Evolutionary conservation across 2,113 vertebrate genomes (phyloP), one percentile per base, ranked within the genome.

Genomic region (Proteles cristata): DNA sequence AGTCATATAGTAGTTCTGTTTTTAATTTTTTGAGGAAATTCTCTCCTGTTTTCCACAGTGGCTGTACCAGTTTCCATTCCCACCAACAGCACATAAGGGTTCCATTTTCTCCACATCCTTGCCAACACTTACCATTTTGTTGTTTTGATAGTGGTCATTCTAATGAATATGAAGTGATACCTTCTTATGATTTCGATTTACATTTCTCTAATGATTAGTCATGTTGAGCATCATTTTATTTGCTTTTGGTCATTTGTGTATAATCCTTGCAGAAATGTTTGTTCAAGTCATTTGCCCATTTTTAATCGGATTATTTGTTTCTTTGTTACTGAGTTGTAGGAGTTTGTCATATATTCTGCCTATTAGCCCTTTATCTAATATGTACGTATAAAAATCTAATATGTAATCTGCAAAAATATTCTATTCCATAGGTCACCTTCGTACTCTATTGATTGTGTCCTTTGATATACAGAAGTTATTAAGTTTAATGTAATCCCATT

Each of bases 301-400:
- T 92, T 28, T 39, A 91, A 68, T 61, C 17, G 14, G 53, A 65
- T 81, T 94, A 48, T 79, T 73, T 93, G 43, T 81, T 94, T 94
- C 74, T 43, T 74, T 89, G 48, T 77, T 53, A 31, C n/a, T 83
- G 33, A 82, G 25, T 58, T 61, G 26, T 63, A 71, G 23, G 21
- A 63, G 1, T 94, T 87, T 10, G 48, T 39, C 69, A 31, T 79
- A 31, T 90, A 85, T 31, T 90, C 33, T 80, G 21, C 21, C 5
- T 81, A 25, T 68, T 74, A 90, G 39, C 39, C 11, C 25, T 9
- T 73, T 76, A 74, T 90, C 23, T 74, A 74, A 61, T 83, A 83
- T 9, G 48, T 61, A 61, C 23, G 23, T 10, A 61, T 61, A 61
- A 61, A 61, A 61, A 61, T 23, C 7, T 61, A 61, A 61, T 61